Evolutionary conservation across 2,797 vertebrate genomes (phyloP), one percentile per base, ranked within the genome.

Genomic region (Chlorospingus flavigularis): DNA sequence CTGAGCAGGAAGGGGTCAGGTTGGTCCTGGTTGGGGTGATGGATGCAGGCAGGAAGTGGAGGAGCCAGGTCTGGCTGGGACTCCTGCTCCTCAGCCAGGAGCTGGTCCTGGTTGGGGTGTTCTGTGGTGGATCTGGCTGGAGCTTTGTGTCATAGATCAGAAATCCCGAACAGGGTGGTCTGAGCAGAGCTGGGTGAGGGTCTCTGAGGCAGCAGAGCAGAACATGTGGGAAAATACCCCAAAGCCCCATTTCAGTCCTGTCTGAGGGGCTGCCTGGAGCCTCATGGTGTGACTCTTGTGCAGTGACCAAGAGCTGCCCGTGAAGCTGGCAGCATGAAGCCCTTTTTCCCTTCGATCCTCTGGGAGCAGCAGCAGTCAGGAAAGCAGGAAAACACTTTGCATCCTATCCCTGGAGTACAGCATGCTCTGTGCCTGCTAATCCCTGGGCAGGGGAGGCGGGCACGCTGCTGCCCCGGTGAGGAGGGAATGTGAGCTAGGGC

Each of bases 11-110:
- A 1, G 13, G 3, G 39, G 23, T 25, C 25, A 1, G 35, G 16
- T 0, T 33, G 54, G 35, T 10, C 11, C 65, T 20, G 61, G 19
- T 4, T 6, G 9, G 57, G 37, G 23, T 47, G 17, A 11, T 77
- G 57, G 51, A 39, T 30, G 30, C 48, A 25, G 71, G 37, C 8
- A 17, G 31, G 7, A n/a, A 17, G 15, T 13, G 54, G 48, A 33
- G 91, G 13, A 11, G 31, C 2, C 1, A 11, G 16, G 15, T 39
- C 23, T 33, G 50, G 13, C 1, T 1, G 2, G 14, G 8, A 1
- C 35, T 39, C 2, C 10, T 23, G 63, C 35, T 60, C 47, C 66
- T 60, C 0, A 1, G 24, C 37, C 12, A 30, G n/a, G 71, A 63
- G 65, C 1, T 2, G 20, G 7, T 26, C 65, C 33, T 5, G 3